A percentile compares a stretch with the other conserved stretches of the same genome.
Conservation (phyloP, 1,140 invertebrate genomes). For the Heliothis virescens region DNA sequence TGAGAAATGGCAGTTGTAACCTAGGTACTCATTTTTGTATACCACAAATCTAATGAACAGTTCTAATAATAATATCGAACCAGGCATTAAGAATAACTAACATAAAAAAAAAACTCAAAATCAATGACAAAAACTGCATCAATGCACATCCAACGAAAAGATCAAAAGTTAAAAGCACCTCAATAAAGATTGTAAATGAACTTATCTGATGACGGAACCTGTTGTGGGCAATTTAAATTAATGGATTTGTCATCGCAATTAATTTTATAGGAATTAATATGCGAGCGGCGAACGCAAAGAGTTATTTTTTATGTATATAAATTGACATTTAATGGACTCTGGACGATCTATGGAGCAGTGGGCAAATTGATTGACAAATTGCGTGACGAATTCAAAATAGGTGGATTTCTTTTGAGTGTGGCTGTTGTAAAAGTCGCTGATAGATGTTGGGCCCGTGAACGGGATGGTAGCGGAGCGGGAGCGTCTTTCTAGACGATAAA, state of each 20-base stretch:
- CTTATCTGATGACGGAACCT: conserved; percentile 64
- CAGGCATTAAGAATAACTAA: conserved; percentile 3
- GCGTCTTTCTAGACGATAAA: neutral
- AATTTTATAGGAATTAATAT: conserved; percentile 84
- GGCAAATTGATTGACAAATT: conserved; percentile 84
- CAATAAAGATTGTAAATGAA: conserved; percentile 44
- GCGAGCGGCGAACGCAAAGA: conserved; percentile 78
- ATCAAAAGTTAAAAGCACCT: conserved; percentile 56
- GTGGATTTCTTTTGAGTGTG: conserved; percentile 82
- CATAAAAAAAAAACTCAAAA: neutral
- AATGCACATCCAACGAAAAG: conserved; percentile 31
- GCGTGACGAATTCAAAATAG: conserved; percentile 85
- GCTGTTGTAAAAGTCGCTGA: conserved; percentile 76
- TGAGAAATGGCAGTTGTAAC: neutral
- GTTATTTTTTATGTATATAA: conserved; percentile 73
- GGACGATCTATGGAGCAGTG: conserved; percentile 75
- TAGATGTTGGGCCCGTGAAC: conserved; percentile 61
- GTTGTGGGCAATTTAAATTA: conserved; percentile 80
- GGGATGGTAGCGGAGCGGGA: conserved; percentile 18
- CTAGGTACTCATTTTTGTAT: neutral
- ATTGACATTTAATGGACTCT: conserved; percentile 81
- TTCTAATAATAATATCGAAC: neutral
- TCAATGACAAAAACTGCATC: conserved; percentile 18
- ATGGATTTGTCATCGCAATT: conserved; percentile 85
- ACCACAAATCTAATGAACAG: neutral